Conservation (phyloP, 1,140 invertebrate genomes). For the Tetraneura akinire region DNA sequence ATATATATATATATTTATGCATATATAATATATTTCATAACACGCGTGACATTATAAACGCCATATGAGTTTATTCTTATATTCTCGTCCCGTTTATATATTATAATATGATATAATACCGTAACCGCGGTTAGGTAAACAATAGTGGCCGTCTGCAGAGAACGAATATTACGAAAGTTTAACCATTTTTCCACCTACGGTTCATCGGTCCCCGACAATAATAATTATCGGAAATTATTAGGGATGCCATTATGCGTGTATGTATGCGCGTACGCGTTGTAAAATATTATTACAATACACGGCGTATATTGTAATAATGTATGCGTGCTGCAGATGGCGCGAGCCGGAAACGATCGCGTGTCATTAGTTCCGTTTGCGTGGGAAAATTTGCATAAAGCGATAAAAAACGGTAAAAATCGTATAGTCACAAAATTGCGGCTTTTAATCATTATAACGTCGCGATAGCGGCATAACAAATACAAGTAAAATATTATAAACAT, state of each 20-base stretch:
- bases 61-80: no score
- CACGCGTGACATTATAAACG: no score
- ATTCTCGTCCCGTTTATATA: no score
- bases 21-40: no score
- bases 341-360: slow-evolving; percentile 35
- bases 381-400: slow-evolving; percentile 38
- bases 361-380: slow-evolving; percentile 13
- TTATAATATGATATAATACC: no score
- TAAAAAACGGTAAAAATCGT: neutral
- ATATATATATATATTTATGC: no score
- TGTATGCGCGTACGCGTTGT: neutral
- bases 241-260: neutral
- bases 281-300: neutral
- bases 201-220: slow-evolving; percentile 35
- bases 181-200: slow-evolving; percentile 31
- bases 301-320: no score
- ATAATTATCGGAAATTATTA: slow-evolving; percentile 21
- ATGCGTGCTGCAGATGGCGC: neutral
- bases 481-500: no score
- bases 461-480: no score
- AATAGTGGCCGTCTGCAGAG: neutral
- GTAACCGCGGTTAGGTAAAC: neutral
- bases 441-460: neutral
- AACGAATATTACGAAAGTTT: neutral
- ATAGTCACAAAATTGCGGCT: no score